Evolutionary conservation across 2,113 vertebrate species (phyloP).

Genomic region (Podarcis cretensis): DNA sequence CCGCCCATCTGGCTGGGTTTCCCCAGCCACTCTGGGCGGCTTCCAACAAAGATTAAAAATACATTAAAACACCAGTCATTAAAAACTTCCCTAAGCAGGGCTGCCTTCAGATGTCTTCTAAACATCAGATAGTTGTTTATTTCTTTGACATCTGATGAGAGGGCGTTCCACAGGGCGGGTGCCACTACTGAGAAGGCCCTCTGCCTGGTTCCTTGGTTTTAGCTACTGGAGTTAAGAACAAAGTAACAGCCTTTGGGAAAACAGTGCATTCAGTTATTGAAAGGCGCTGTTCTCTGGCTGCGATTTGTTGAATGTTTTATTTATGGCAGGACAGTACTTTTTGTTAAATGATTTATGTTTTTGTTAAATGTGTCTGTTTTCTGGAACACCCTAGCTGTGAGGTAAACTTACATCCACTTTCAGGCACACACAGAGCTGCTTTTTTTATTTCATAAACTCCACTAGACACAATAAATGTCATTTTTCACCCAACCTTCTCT

Average conservation of each 20-base stretch:
- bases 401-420: background rate
- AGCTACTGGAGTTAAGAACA: background rate
- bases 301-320: background rate
- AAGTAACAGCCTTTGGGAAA: background rate
- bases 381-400: constrained; percentile 12
- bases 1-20: too few species aligned
- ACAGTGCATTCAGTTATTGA: background rate
- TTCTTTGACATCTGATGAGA: too few species aligned
- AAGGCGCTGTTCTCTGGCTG: background rate
- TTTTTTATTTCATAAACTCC: constrained; percentile 23
- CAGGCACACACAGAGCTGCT: background rate
- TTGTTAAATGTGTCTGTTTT: background rate
- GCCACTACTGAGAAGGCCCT: too few species aligned
- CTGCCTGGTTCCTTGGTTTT: too few species aligned
- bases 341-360: background rate
- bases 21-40: too few species aligned
- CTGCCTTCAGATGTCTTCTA: too few species aligned
- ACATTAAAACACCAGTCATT: too few species aligned
- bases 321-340: background rate
- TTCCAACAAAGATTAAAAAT: too few species aligned
- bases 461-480: background rate
- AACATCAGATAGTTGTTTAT: too few species aligned
- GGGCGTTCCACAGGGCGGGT: too few species aligned
- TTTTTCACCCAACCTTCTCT: background rate
- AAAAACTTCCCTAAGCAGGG: too few species aligned